Evolutionary conservation across 2,888 invertebrate species (phyloP).

Genomic region (Drosophila nr. fundita): DNA sequence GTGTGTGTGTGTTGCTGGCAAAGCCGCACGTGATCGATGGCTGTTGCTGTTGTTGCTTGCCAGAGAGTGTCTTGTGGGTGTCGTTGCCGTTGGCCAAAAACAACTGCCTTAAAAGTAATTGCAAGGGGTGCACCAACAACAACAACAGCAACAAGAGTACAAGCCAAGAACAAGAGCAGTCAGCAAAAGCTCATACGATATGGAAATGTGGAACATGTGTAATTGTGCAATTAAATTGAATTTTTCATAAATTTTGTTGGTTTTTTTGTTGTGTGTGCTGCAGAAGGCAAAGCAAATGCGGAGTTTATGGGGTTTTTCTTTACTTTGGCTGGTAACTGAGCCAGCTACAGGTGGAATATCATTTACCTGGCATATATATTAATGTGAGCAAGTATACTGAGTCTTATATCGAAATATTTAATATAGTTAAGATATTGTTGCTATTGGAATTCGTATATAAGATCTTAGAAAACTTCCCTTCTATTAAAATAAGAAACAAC

Average conservation of each 20-base stretch:
- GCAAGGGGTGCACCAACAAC: constrained; percentile 72
- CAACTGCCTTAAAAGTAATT: constrained; percentile 78
- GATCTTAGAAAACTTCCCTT: not conserved
- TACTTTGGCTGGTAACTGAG: constrained; percentile 15
- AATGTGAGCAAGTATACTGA: not conserved
- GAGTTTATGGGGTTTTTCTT: constrained; percentile 30
- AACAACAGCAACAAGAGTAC: constrained; percentile 40
- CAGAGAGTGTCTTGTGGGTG: constrained; percentile 63
- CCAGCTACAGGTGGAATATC: constrained; percentile 56
- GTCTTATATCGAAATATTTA: not conserved
- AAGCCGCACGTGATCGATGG: constrained; percentile 80
- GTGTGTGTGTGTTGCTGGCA: constrained; percentile 53
- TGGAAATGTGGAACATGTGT: constrained; percentile 79
- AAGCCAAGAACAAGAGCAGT: constrained; percentile 21
- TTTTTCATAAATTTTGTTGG: constrained; percentile 82
- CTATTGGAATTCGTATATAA: not conserved
- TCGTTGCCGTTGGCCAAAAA: constrained; percentile 62
- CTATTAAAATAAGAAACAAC: not conserved
- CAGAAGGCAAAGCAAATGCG: constrained; percentile 45
- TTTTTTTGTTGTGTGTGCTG: constrained; percentile 32
- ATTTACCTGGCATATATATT: constrained; percentile 29
- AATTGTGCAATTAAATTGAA: constrained; percentile 85
- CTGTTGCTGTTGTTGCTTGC: constrained; percentile 43
- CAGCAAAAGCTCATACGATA: constrained; percentile 40
- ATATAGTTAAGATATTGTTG: not conserved